Conservation (phyloP, 2,888 invertebrate genomes). For the Herminia tarsipennalis region DNA sequence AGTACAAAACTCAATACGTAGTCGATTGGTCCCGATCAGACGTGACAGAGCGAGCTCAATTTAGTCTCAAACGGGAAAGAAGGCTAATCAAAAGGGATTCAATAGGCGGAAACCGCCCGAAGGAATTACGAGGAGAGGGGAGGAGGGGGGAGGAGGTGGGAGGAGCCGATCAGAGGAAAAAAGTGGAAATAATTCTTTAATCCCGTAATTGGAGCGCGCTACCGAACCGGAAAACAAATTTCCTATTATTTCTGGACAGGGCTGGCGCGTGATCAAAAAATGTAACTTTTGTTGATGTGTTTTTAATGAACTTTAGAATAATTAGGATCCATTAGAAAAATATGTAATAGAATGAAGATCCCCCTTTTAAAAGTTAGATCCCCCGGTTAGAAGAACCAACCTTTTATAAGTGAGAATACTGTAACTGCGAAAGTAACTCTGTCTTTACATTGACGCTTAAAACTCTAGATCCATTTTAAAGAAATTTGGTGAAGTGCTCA, state of each 20-base stretch:
- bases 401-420: too few relatives aligned
- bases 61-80: conserved; percentile 80
- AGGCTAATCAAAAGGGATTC: conserved; percentile 83
- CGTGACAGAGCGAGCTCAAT: conserved; percentile 73
- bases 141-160: conserved; percentile 34
- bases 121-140: conserved; percentile 60
- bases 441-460: too few relatives aligned
- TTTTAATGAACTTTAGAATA: too few relatives aligned
- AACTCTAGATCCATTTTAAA: too few relatives aligned
- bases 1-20: conserved; percentile 65
- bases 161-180: conserved; percentile 58
- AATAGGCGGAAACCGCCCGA: conserved; percentile 80
- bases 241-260: conserved; percentile 79
- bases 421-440: too few relatives aligned
- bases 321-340: too few relatives aligned
- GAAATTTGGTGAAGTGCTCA: too few relatives aligned
- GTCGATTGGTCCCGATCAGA: conserved; percentile 58
- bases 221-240: conserved; percentile 87
- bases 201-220: conserved; percentile 83
- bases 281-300: not conserved
- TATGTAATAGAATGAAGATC: too few relatives aligned
- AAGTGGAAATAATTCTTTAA: conserved; percentile 86
- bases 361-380: too few relatives aligned
- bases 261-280: conserved; percentile 44
- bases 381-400: too few relatives aligned